A percentile compares a stretch with the other conserved stretches of the same genome.
Conservation (phyloP, 1,140 invertebrate species). For the Gonatopus flavifemur region DNA sequence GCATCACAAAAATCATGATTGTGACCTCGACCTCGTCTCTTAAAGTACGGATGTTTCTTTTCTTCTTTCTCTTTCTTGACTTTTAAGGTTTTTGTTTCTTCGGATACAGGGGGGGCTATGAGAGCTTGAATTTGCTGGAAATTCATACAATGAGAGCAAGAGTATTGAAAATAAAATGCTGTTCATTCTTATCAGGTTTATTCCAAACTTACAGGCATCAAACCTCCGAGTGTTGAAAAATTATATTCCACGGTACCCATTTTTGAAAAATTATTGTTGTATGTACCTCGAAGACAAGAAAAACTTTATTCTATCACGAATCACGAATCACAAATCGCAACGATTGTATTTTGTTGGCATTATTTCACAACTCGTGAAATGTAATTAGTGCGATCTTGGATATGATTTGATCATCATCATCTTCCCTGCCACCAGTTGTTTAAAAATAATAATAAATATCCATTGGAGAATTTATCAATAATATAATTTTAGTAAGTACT, state of each 20-base stretch:
- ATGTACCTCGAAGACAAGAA: too few relatives aligned
- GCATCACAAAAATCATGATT: constrained; percentile 93
- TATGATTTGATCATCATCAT: too few relatives aligned
- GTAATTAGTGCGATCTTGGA: too few relatives aligned
- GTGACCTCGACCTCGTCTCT: constrained; percentile 83
- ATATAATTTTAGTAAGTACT: too few relatives aligned
- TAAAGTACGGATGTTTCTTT: constrained; percentile 79
- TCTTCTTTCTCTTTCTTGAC: constrained; percentile 65
- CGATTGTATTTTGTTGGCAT: too few relatives aligned
- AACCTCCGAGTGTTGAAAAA: constrained; percentile 63
- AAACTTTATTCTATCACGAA: too few relatives aligned
- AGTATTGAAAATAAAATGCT: constrained; percentile 64
- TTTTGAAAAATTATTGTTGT: too few relatives aligned
- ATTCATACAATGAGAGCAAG: constrained; percentile 59
- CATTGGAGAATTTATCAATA: too few relatives aligned
- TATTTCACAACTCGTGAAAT: too few relatives aligned
- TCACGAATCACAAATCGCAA: too few relatives aligned
- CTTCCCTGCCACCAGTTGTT: too few relatives aligned
- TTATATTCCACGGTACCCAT: constrained; percentile 63
- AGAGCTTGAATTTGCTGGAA: constrained; percentile 83
- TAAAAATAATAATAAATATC: too few relatives aligned
- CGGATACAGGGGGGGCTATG: constrained; percentile 81
- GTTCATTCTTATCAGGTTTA: background rate
- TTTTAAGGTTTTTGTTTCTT: constrained; percentile 62
- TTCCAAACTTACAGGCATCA: constrained; percentile 66